These are phyloP conservation scores for Drosophila mercatorum DNA, from an alignment of 2,888 invertebrate genomes.

Conservation along the genomic window DNA sequence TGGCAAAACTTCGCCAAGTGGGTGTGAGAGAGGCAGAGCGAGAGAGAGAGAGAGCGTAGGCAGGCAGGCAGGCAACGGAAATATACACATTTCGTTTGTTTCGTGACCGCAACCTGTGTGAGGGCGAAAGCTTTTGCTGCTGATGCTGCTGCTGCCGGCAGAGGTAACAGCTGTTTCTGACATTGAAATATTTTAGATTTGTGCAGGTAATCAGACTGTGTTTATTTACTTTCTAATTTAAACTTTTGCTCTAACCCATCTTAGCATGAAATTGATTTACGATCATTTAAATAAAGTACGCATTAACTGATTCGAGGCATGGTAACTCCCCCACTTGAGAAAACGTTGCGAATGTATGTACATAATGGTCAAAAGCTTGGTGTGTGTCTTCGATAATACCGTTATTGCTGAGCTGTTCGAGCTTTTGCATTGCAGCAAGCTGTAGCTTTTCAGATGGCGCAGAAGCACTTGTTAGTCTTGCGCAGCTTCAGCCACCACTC, in stretches of 20 bases:
- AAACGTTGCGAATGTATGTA: background rate
- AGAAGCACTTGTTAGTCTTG: constrained; percentile 53
- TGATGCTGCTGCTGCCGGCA: constrained; percentile 13
- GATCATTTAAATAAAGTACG: background rate
- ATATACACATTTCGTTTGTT: constrained; percentile 11
- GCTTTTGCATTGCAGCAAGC: constrained; percentile 1
- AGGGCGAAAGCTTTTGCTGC: constrained; percentile 25
- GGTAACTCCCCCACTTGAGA: background rate
- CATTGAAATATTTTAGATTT: background rate
- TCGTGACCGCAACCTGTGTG: constrained; percentile 21
- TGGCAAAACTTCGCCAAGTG: constrained; percentile 29
- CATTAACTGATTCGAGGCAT: constrained; percentile 8
- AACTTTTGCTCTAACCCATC: too few species aligned
- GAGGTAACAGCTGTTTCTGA: constrained; percentile 40
- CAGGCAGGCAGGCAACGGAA: background rate
- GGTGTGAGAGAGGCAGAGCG: constrained; percentile 3
- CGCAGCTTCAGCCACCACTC: constrained; percentile 70
- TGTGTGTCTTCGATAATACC: constrained; percentile 38
- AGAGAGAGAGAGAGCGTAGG: background rate
- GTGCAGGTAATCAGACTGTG: background rate
- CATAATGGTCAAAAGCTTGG: constrained; percentile 42
- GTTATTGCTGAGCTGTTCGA: constrained; percentile 17
- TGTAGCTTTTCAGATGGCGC: constrained; percentile 36
- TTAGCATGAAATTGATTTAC: background rate
- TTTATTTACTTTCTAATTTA: background rate